phyloP scores from a whole-genome alignment of 2,797 vertebrate genomes.

The Loris lydekkerianus region DNA sequence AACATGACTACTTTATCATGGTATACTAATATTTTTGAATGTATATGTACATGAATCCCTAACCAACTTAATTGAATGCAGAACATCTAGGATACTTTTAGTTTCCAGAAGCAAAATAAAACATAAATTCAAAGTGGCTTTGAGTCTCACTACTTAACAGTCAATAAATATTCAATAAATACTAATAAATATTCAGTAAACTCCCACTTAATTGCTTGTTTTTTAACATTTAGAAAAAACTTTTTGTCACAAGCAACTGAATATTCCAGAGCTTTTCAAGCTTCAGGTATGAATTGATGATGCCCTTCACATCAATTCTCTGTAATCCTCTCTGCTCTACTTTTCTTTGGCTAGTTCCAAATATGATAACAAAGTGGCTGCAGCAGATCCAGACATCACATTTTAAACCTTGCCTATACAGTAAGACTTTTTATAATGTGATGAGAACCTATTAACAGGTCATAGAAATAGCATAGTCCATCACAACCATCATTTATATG shows the following conservation, averaged over 20 bases:
- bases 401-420: neutral
- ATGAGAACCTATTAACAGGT: neutral
- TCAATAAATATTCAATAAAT: neutral
- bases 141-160: neutral
- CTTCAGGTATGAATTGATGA: neutral
- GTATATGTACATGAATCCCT: neutral
- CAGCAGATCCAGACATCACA: neutral
- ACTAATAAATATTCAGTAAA: neutral
- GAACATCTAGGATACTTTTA: neutral
- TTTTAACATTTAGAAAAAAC: neutral
- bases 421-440: neutral
- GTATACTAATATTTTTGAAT: neutral
- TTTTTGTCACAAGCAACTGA: neutral
- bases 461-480: neutral
- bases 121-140: neutral
- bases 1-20: neutral
- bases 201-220: neutral
- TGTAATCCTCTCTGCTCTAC: neutral
- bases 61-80: neutral
- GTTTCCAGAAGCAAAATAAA: neutral
- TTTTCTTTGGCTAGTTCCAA: neutral
- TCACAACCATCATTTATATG: neutral
- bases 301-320: neutral
- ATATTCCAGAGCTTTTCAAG: neutral
- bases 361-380: neutral